Evolutionary conservation across 2,888 invertebrate genomes (phyloP).

Genomic region (Lomographa bimaculata): DNA sequence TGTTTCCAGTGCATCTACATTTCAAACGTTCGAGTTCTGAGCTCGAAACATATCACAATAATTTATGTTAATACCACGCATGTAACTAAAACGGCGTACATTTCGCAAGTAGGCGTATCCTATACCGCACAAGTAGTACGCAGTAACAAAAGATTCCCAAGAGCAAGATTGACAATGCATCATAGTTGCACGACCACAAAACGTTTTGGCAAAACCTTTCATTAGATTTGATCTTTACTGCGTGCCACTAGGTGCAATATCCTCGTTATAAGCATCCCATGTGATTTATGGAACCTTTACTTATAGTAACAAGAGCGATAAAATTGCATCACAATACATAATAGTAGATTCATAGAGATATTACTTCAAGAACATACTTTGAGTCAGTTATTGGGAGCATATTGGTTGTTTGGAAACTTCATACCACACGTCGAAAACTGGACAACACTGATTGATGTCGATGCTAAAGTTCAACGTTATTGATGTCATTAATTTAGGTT

Average conservation of each 20-base stretch:
- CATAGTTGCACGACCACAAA: conserved; percentile 49
- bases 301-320: conserved; percentile 27
- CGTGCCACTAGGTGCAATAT: conserved; percentile 39
- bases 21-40: conserved; percentile 16
- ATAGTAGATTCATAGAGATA: conserved; percentile 8
- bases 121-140: conserved; percentile 15
- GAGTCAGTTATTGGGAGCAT: background rate
- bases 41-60: conserved; percentile 22
- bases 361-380: background rate
- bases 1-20: conserved; percentile 15
- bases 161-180: conserved; percentile 58
- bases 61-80: conserved; percentile 31
- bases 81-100: conserved; percentile 14
- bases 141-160: conserved; percentile 51
- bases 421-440: conserved; percentile 7
- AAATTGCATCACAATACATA: conserved; percentile 24
- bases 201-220: conserved; percentile 53
- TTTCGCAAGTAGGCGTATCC: conserved; percentile 26
- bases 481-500: conserved; percentile 17
- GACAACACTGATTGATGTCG: conserved; percentile 27
- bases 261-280: conserved; percentile 36
- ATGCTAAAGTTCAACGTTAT: conserved; percentile 22
- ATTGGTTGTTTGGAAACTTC: conserved; percentile 2
- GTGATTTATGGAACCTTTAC: conserved; percentile 47
- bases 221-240: conserved; percentile 66